Evolutionary conservation across 92 coral and sea anemone genomes (phyloP).

Genomic region (Epizoanthus stellaris): DNA sequence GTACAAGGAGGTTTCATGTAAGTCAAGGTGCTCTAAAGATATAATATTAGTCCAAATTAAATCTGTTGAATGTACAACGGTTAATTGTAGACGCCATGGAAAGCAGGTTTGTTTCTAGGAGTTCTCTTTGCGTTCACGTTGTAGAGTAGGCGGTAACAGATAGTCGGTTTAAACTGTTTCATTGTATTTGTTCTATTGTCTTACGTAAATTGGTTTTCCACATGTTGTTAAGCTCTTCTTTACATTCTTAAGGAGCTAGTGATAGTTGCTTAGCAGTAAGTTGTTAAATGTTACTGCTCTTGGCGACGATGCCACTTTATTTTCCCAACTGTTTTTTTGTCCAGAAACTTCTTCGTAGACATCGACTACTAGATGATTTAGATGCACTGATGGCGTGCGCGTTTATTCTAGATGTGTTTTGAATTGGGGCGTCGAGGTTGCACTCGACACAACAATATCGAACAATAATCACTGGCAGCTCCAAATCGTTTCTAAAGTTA

Average conservation of each 20-base stretch:
- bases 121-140: conserved; percentile 1
- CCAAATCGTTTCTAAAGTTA: neutral
- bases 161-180: conserved; percentile 32
- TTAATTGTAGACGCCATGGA: conserved; percentile 4
- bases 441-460: no score
- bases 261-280: conserved; percentile 33
- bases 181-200: conserved; percentile 24
- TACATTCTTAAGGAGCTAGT: conserved; percentile 38
- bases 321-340: neutral
- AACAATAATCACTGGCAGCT: neutral
- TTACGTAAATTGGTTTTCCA: conserved; percentile 33
- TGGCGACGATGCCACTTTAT: neutral
- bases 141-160: conserved; percentile 34
- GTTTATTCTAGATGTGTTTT: no score
- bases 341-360: neutral
- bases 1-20: conserved; percentile 8
- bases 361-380: no score
- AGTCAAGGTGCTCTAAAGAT: neutral
- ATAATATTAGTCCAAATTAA: neutral
- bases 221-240: conserved; percentile 40
- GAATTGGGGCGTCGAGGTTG: no score
- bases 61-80: neutral
- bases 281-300: conserved; percentile 8
- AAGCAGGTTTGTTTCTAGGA: conserved; percentile 10
- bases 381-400: no score